A percentile compares a stretch with the other conserved stretches of the same genome.
phyloP scores from a whole-genome alignment of 1,140 invertebrate genomes.

The Meloidogyne floridensis region DNA sequence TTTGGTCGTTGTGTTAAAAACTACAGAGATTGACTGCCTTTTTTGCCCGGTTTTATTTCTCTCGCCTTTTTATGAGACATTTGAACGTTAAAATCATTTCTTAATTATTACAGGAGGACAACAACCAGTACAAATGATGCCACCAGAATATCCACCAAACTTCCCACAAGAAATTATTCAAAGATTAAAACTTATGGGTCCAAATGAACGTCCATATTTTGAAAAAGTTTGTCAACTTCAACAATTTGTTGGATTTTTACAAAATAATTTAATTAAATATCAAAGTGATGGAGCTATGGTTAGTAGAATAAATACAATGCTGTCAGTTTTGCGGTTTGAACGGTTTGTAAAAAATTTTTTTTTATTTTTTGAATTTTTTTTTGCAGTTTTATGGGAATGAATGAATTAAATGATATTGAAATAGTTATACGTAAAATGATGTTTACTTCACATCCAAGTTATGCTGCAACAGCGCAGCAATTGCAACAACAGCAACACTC shows the following conservation, averaged over 20 bases:
- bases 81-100: too few relatives aligned
- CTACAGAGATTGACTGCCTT: too few relatives aligned
- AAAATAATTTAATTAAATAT: background rate
- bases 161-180: conserved; percentile 43
- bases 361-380: background rate
- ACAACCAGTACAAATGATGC: too few relatives aligned
- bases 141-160: conserved; percentile 30
- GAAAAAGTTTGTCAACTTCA: conserved; percentile 47
- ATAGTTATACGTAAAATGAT: conserved; percentile 27
- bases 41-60: too few relatives aligned
- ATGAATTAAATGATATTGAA: conserved; percentile 33
- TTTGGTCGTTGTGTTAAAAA: too few relatives aligned
- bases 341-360: conserved; percentile 13
- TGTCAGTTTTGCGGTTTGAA: conserved; percentile 41
- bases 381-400: conserved; percentile 18
- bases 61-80: too few relatives aligned
- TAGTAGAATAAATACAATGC: conserved; percentile 40
- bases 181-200: conserved; percentile 31
- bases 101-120: too few relatives aligned
- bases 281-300: conserved; percentile 22
- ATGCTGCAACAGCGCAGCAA: background rate
- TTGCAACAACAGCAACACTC: conserved; percentile 23
- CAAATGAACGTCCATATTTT: conserved; percentile 45
- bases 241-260: conserved; percentile 32
- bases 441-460: background rate